Evolutionary conservation across 2,797 vertebrate species (phyloP).

Genomic region (Helarctos malayanus): DNA sequence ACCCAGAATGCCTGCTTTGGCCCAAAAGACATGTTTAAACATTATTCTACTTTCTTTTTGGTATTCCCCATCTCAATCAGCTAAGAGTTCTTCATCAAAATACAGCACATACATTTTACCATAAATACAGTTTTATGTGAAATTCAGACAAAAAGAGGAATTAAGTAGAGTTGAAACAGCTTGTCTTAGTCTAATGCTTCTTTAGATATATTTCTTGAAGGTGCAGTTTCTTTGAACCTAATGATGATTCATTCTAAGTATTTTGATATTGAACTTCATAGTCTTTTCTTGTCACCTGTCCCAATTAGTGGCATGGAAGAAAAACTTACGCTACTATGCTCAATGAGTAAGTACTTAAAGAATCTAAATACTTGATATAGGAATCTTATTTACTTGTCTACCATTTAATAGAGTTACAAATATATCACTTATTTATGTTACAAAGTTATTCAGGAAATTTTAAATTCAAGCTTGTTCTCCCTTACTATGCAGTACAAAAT

Average conservation of each 20-base stretch:
- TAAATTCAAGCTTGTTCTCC: neutral
- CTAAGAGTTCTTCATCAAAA: neutral
- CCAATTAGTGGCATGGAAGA: neutral
- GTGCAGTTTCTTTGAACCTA: neutral
- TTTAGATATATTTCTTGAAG: neutral
- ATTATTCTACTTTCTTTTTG: neutral
- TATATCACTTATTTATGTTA: neutral
- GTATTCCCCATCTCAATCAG: neutral
- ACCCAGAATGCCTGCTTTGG: constrained; percentile 57
- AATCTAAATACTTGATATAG: neutral
- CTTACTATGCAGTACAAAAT: neutral
- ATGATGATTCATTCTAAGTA: neutral
- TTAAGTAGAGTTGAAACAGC: neutral
- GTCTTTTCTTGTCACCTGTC: neutral
- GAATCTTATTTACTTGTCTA: neutral
- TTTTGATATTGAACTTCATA: neutral
- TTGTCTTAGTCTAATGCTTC: neutral
- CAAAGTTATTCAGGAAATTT: neutral
- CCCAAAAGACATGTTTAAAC: neutral
- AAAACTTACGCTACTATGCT: neutral
- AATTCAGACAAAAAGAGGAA: constrained; percentile 15
- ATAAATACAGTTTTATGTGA: neutral
- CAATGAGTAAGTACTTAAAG: neutral
- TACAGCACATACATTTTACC: constrained; percentile 5
- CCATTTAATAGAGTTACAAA: neutral